Evolutionary conservation across 2,113 vertebrate species (phyloP).

Genomic region (Tachysurus fulvidraco): DNA sequence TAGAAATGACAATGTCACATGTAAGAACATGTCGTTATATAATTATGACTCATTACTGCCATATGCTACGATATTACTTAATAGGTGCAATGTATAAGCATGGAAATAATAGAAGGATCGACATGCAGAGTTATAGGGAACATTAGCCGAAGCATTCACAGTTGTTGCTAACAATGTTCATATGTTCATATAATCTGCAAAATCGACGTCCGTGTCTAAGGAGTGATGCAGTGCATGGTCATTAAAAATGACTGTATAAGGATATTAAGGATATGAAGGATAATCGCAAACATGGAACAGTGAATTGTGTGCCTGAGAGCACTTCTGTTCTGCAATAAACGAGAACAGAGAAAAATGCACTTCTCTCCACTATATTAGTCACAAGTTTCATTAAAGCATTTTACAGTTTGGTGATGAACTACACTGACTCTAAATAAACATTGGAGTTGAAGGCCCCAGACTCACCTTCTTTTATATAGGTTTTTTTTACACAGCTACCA

Average conservation of each 20-base stretch:
- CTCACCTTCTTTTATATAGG: constrained; percentile 88
- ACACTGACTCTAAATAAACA: neutral
- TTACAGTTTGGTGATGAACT: neutral
- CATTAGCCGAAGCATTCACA: neutral
- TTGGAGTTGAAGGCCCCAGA: neutral
- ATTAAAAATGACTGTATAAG: too few relatives aligned
- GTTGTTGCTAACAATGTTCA: too few relatives aligned
- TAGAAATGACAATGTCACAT: neutral
- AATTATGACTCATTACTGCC: neutral
- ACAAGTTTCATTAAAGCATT: neutral
- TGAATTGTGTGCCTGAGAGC: too few relatives aligned
- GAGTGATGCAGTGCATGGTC: too few relatives aligned
- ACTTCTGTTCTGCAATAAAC: too few relatives aligned
- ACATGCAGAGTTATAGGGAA: neutral
- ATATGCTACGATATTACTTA: neutral
- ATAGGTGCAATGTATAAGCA: neutral
- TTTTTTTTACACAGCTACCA: constrained; percentile 93
- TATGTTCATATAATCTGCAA: too few relatives aligned
- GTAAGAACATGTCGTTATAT: neutral
- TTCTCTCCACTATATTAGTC: neutral
- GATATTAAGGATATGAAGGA: too few relatives aligned
- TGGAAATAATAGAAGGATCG: neutral
- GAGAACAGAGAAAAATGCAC: too few relatives aligned
- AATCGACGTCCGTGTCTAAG: too few relatives aligned
- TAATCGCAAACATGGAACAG: too few relatives aligned